Base-by-base conservation (phyloP, 2,888 invertebrate species). In the Mythimna loreyi region DNA sequence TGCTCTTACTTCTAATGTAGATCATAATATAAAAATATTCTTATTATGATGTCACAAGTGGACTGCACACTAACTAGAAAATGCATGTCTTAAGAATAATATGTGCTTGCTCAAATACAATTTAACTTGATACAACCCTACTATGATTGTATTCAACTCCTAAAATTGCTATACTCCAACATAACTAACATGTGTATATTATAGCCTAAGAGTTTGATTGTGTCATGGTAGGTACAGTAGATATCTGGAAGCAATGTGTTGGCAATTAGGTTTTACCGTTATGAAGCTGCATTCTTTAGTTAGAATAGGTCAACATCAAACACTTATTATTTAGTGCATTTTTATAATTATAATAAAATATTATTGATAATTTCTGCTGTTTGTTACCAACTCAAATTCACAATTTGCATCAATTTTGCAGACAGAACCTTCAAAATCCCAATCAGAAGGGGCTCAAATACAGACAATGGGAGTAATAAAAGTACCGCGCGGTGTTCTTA, bases 401-500 rank as follows among this genome's bases (percentile, higher is more conserved):
- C 19, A 52, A 50, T 64, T 55, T 36, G 69, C 19, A 45, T 79
- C 64, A 76, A 80, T 73, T 74, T 89, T 88, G 71, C 90, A 90
- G 88, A 85, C 67, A 79, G 76, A 81, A 28, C 62, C 75, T 52
- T 58, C 56, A 19, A n/a, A 57, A 57, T 21, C 36, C 16, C 57
- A 45, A 16, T 13, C 75, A 23, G 16, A 67, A 69, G 53, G 62
- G 59, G 40, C 47, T 16, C 49, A 62, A 64, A 59, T 78, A 69
- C 60, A 80, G 81, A 83, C 86, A 70, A 71, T 91, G 76, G 90
- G 89, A 69, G 80, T 91, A 58, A 81, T 92, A 61, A 89, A 80
- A 86, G 81, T 93, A 75, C 94, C 93, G 5, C 81, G 80, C 63
- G 89, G 89, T 77, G 84, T 91, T 67, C 80, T 92, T 43, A 67